Conservation (phyloP, 2,797 vertebrate genomes). For the Furcifer pardalis region DNA sequence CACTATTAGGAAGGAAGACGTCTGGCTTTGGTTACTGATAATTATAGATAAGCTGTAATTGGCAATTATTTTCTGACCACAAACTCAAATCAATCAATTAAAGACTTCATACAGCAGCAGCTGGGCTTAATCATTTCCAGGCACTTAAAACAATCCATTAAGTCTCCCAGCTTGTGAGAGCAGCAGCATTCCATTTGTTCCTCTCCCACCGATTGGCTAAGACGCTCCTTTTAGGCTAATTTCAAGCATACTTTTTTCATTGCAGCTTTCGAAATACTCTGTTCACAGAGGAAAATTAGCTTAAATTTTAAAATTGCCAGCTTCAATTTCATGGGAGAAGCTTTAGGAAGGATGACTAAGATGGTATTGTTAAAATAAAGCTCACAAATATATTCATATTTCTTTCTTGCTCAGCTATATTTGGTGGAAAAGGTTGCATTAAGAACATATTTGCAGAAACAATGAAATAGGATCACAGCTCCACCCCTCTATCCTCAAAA, state of each 20-base stretch:
- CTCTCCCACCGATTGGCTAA: constrained; percentile 63
- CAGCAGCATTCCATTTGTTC: constrained; percentile 65
- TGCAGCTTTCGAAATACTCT: constrained; percentile 15
- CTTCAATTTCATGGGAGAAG: constrained; percentile 27
- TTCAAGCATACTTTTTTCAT: constrained; percentile 42
- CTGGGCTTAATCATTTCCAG: constrained; percentile 79
- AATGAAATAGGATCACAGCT: not conserved
- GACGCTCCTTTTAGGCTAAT: constrained; percentile 54
- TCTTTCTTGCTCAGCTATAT: not conserved
- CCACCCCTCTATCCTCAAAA: not conserved
- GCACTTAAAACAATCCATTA: constrained; percentile 71
- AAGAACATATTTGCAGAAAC: not conserved
- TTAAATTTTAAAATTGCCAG: constrained; percentile 7
- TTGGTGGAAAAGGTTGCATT: not conserved
- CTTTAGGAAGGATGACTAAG: constrained; percentile 20
- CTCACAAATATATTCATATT: not conserved
- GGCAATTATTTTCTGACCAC: constrained; percentile 81
- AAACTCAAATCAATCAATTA: constrained; percentile 84
- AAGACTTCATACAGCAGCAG: constrained; percentile 73
- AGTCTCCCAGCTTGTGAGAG: constrained; percentile 61
- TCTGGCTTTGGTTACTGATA: constrained; percentile 81
- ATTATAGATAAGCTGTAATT: constrained; percentile 83
- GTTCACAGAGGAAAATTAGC: constrained; percentile 9
- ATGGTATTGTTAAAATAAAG: constrained; percentile 31
- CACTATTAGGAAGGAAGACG: constrained; percentile 68